Percentiles rank a stretch among this genome's conserved stretches.
Conservation (phyloP, 2,797 vertebrate species). For the Pangasius krempfi region DNA sequence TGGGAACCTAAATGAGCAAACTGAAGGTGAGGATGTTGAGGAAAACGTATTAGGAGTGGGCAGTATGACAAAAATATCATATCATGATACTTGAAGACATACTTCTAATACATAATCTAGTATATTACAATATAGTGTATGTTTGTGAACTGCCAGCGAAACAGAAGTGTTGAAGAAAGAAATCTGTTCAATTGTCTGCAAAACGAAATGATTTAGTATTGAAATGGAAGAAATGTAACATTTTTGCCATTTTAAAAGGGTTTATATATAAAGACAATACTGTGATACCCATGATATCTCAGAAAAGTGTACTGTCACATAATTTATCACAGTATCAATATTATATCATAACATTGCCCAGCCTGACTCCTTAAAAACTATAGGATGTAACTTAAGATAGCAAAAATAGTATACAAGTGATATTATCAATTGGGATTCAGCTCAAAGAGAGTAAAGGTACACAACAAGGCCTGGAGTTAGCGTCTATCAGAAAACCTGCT, state of each 20-base stretch:
- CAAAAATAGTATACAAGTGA: background rate
- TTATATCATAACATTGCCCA: too few species aligned
- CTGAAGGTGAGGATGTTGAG: background rate
- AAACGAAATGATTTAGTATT: too few species aligned
- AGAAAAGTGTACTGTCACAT: background rate
- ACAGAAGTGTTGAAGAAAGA: too few species aligned
- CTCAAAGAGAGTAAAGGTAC: background rate
- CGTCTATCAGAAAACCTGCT: background rate
- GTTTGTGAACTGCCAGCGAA: too few species aligned
- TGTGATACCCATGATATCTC: background rate
- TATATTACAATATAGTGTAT: background rate
- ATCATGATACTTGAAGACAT: background rate
- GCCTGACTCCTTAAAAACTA: background rate
- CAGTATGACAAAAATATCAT: background rate
- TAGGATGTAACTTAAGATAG: background rate
- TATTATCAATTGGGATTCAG: background rate
- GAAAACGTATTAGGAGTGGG: background rate
- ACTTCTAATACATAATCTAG: background rate
- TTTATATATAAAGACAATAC: background rate
- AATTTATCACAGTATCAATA: background rate
- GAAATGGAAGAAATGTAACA: too few species aligned
- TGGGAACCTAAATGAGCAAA: background rate
- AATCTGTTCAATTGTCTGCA: too few species aligned
- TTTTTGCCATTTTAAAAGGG: too few species aligned
- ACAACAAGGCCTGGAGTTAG: background rate